phyloP scores from a whole-genome alignment of 2,113 vertebrate species.

The Crotalus viridis region DNA sequence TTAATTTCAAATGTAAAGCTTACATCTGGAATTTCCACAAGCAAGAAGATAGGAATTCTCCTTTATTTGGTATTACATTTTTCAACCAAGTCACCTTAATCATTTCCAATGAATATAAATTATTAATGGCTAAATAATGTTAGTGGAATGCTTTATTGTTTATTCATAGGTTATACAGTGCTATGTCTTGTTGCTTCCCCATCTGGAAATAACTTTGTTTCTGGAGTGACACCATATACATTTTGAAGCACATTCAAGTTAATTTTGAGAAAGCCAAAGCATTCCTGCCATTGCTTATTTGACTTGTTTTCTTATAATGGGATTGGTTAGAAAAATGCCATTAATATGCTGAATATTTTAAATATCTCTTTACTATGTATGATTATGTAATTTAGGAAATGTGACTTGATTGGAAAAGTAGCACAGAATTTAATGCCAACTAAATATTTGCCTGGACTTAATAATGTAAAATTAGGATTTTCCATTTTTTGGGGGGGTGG shows the following conservation, averaged over 20 bases:
- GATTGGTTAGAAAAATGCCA: background rate
- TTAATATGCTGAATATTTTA: background rate
- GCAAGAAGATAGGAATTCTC: background rate
- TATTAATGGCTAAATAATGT: background rate
- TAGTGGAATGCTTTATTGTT: background rate
- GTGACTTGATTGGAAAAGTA: background rate
- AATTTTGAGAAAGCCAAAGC: background rate
- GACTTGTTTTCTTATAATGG: background rate
- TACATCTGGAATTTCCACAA: background rate
- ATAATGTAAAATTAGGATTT: background rate
- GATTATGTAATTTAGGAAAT: background rate
- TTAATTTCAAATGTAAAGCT: background rate
- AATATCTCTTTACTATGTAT: background rate
- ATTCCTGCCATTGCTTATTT: constrained; percentile 7
- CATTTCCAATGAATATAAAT: background rate
- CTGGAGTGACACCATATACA: background rate
- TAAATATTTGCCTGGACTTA: background rate
- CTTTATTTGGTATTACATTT: background rate
- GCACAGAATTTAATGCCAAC: background rate
- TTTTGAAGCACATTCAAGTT: background rate
- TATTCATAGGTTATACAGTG: background rate
- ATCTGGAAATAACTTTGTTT: background rate
- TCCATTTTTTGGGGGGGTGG: background rate
- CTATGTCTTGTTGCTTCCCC: background rate
- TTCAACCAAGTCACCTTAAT: background rate